Conservation (phyloP, 2,888 invertebrate species). For the Eilema depressum region DNA sequence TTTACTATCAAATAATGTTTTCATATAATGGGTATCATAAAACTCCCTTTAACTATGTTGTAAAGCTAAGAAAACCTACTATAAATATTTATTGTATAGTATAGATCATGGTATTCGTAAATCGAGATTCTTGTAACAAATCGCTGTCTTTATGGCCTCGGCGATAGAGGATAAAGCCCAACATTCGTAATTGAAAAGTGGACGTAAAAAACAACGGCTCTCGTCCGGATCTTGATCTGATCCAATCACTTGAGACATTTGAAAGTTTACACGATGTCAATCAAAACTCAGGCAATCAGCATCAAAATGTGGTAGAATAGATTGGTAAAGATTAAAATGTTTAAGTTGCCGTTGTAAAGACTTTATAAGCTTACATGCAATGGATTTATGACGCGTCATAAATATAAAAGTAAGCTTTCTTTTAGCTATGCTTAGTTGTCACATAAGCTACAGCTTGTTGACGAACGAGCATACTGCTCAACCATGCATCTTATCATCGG, state of each 20-base stretch:
- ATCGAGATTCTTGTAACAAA: background rate
- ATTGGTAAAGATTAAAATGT: constrained; percentile 9
- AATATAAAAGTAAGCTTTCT: background rate
- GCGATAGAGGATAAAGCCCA: constrained; percentile 41
- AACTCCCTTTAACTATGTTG: no score
- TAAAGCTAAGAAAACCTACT: no score
- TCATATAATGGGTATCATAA: no score
- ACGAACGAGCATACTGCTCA: no score
- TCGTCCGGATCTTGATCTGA: constrained; percentile 41
- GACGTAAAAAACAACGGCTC: constrained; percentile 28
- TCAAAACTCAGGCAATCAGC: background rate
- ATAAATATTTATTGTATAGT: no score
- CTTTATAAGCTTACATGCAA: background rate
- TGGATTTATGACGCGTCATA: background rate
- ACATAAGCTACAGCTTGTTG: no score
- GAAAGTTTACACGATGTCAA: constrained; percentile 35
- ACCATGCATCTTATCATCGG: no score
- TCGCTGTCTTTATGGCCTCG: constrained; percentile 27
- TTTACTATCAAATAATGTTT: no score
- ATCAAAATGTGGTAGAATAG: background rate
- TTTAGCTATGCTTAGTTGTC: background rate
- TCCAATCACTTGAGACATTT: constrained; percentile 40
- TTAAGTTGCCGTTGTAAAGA: background rate
- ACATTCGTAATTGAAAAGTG: constrained; percentile 37
- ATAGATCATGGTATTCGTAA: background rate